Percentiles rank a stretch among this genome's conserved stretches.
Evolutionary conservation across 2,888 invertebrate genomes (phyloP).

Genomic region (Dynastes grantii): DNA sequence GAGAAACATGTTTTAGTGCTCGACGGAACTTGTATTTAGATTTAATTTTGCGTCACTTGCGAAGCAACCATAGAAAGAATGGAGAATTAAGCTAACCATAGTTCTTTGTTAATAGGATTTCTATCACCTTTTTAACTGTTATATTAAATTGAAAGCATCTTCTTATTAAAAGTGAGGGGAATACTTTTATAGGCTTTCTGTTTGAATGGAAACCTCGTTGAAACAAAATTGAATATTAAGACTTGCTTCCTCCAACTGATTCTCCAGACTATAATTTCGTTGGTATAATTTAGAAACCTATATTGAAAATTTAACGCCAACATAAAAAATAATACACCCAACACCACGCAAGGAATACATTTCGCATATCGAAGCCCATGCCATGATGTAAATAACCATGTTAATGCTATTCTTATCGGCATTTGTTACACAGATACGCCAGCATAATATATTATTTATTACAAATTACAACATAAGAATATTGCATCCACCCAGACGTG

Average conservation of each 20-base stretch:
- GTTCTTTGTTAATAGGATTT: too few species aligned
- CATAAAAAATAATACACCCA: neutral
- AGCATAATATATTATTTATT: constrained; percentile 29
- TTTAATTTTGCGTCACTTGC: too few species aligned
- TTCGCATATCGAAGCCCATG: constrained; percentile 9
- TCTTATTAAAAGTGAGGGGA: too few species aligned
- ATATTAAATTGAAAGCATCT: too few species aligned
- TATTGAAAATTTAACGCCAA: neutral
- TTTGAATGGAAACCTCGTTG: neutral
- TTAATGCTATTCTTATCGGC: constrained; percentile 19
- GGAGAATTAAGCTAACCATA: too few species aligned
- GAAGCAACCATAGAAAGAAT: too few species aligned
- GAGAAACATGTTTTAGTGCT: too few species aligned
- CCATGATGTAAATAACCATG: neutral
- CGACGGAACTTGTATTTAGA: too few species aligned
- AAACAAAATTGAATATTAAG: too few species aligned
- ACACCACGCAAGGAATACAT: neutral
- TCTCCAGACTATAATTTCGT: neutral
- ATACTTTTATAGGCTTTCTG: neutral
- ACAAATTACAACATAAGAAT: constrained; percentile 34
- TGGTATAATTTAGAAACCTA: neutral
- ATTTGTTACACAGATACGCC: constrained; percentile 3
- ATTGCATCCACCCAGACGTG: constrained; percentile 3
- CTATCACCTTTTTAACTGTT: too few species aligned
- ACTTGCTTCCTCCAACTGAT: neutral